phyloP scores from a whole-genome alignment of 2,113 vertebrate species.

The Talpa occidentalis region DNA sequence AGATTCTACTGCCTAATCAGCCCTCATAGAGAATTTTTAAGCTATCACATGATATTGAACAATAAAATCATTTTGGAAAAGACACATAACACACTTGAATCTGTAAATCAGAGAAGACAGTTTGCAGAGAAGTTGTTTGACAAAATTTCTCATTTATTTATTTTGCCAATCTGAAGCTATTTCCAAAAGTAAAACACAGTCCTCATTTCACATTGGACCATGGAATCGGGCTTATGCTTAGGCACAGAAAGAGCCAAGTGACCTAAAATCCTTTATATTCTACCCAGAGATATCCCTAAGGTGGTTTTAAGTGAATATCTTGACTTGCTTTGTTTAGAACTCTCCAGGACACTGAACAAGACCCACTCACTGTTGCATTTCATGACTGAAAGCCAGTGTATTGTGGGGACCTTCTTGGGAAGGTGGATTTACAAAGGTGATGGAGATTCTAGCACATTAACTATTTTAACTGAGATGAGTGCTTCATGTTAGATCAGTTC shows the following conservation, averaged over 20 bases:
- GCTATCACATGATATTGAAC: neutral
- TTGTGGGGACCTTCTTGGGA: neutral
- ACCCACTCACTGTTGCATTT: neutral
- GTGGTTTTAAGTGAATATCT: conserved; percentile 18
- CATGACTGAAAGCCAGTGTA: neutral
- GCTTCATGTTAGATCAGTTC: neutral
- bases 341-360: neutral
- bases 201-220: neutral
- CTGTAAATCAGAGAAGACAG: neutral
- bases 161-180: neutral
- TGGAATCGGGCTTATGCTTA: conserved; percentile 37
- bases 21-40: neutral
- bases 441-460: neutral
- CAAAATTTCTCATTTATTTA: conserved; percentile 1
- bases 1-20: neutral
- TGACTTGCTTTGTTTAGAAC: neutral
- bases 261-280: neutral
- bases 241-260: neutral
- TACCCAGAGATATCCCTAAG: neutral
- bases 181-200: conserved; percentile 13
- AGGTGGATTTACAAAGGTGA: neutral
- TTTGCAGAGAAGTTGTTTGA: neutral
- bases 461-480: conserved; percentile 8
- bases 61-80: conserved; percentile 49
- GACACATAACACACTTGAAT: neutral